phyloP scores from a whole-genome alignment of 92 coral and sea anemone species.

The Epizoanthus stellaris region DNA sequence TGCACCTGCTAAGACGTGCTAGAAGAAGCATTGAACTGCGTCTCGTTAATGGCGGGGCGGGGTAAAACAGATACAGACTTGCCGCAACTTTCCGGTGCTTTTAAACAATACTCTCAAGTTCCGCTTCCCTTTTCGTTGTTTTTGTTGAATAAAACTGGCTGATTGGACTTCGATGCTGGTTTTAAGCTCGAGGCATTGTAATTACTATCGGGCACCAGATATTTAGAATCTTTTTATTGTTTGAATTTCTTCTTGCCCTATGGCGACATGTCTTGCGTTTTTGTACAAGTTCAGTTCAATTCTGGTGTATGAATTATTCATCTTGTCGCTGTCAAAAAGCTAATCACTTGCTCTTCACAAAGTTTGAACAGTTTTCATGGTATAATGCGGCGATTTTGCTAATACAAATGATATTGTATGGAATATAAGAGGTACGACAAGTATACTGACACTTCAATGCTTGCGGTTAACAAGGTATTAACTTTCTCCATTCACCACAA shows the following conservation, averaged over 20 bases:
- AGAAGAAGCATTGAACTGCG: neutral
- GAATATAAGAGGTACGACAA: neutral
- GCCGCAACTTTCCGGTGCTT: conserved; percentile 17
- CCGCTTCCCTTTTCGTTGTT: conserved; percentile 17
- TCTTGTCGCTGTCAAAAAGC: neutral
- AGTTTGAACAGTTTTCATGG: conserved; percentile 4
- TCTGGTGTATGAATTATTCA: conserved; percentile 37
- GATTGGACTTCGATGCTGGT: neutral
- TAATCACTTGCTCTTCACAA: neutral
- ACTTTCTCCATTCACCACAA: conserved; percentile 11
- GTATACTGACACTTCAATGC: neutral
- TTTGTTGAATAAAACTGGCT: neutral
- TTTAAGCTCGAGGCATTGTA: neutral
- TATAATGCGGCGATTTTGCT: neutral
- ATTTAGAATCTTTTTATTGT: neutral
- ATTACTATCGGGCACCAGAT: neutral
- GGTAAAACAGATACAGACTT: neutral
- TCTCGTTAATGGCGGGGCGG: neutral
- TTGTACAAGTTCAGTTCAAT: conserved; percentile 24
- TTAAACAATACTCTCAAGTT: neutral
- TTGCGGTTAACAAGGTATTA: conserved; percentile 21
- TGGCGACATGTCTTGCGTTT: conserved; percentile 23
- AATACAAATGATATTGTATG: neutral
- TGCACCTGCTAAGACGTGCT: conserved; percentile 2
- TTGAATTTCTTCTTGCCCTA: conserved; percentile 9